Evolutionary conservation across 2,888 invertebrate species (phyloP), one percentile per base, ranked within the genome.

Genomic region (Aporophyla lueneburgensis): DNA sequence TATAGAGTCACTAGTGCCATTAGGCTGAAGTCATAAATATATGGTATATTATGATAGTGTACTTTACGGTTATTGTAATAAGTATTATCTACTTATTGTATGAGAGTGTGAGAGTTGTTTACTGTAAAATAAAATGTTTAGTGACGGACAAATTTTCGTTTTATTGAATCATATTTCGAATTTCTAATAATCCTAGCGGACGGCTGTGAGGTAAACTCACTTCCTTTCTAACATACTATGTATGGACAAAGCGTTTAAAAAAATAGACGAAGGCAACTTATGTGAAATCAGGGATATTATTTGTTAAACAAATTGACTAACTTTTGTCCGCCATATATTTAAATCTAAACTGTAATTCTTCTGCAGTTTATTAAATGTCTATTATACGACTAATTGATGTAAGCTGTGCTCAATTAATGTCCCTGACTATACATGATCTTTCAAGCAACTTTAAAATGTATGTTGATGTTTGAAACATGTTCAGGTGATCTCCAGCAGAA

Each of bases 61-160:
- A 80, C 78, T 81, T 74, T 80, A 85, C 78, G 77, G 73, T 78
- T 86, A 84, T 92, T 93, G 90, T 92, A 91, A 92, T 95, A 94
- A 95, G 95, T 95, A 95, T 95, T 94, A 91, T 91, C 90, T 93
- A 95, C 94, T 93, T 95, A 94, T 92, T 93, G 94, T 93, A 93
- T 92, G 94, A 88, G 91, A 91, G 88, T 91, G 94, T 91, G 91
- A 93, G 92, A 93, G 90, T 90, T 93, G 93, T 94, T 93, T 93
- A 91, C 89, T 93, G 91, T 93, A 91, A 92, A 95, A 95, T 94
- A 94, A 95, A 95, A 90, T 93, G 92, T 94, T 93, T 93, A 93
- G 90, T 92, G 90, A 92, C 86, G 77, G 74, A 85, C 53, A 70
- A 12, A 1, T 40, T 46, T 49, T 81, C 10, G 82, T 84, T 85